A percentile compares a stretch with the other conserved stretches of the same genome.
phyloP scores from a whole-genome alignment of 2,888 invertebrate genomes.

The Alloscopus bannaensis region DNA sequence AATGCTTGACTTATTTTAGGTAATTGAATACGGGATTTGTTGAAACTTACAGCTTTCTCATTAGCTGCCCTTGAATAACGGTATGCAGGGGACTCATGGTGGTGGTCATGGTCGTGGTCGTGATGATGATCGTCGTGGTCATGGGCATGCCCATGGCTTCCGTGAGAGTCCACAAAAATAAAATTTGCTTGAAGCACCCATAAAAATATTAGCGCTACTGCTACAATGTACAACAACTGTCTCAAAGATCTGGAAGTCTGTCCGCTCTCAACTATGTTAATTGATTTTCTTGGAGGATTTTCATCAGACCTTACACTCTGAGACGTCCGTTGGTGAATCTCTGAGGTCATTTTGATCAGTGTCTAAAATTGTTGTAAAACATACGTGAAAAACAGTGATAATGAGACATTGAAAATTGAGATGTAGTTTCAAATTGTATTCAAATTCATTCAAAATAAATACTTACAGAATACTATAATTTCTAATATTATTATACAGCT shows the following conservation, averaged over 20 bases:
- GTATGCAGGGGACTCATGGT: conserved; percentile 61
- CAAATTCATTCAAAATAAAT: no score
- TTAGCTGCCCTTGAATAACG: conserved; percentile 47
- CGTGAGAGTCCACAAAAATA: conserved; percentile 64
- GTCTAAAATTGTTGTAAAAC: no score
- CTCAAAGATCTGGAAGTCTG: no score
- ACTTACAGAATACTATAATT: no score
- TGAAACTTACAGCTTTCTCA: conserved; percentile 32
- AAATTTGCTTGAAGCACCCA: conserved; percentile 72
- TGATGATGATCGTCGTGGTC: conserved; percentile 73
- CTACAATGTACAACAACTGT: conserved; percentile 46
- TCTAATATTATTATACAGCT: no score
- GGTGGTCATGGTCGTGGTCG: conserved; percentile 74
- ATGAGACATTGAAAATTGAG: no score
- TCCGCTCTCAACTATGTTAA: no score
- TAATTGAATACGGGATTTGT: not conserved
- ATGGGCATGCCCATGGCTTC: conserved; percentile 75
- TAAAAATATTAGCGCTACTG: conserved; percentile 64
- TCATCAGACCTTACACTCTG: not conserved
- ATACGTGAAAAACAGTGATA: no score
- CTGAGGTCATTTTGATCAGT: not conserved
- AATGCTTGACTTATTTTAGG: not conserved
- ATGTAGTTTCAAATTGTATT: no score
- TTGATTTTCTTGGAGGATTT: not conserved
- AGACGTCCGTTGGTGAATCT: not conserved